A percentile compares a stretch with the other conserved stretches of the same genome.
Evolutionary conservation across 1,140 invertebrate genomes (phyloP).

Genomic region (Drusus annulatus): DNA sequence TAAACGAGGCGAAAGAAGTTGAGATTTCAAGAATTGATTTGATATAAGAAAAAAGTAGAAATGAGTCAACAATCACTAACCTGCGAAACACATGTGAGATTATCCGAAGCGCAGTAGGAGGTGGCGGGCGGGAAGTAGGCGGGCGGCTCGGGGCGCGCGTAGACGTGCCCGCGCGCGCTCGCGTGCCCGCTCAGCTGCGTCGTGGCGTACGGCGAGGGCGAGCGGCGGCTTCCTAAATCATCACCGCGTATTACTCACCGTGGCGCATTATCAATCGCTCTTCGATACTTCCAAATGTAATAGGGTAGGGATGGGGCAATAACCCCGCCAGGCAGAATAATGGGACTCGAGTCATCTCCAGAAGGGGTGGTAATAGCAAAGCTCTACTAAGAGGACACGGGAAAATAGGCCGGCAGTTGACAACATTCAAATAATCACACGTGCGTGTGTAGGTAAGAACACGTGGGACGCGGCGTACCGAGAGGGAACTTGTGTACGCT

Average conservation of each 20-base stretch:
- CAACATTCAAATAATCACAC: no score
- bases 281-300: no score
- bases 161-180: slow-evolving; percentile 60
- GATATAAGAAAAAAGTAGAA: not conserved
- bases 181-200: slow-evolving; percentile 66
- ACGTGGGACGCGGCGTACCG: slow-evolving; percentile 61
- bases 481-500: slow-evolving; percentile 79
- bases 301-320: no score
- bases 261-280: no score
- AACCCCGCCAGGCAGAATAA: no score
- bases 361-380: no score
- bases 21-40: not conserved
- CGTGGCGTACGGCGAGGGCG: slow-evolving; percentile 78
- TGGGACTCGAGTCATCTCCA: no score
- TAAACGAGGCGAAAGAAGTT: no score
- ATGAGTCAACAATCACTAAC: slow-evolving; percentile 58
- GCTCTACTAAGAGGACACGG: no score
- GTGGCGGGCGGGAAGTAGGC: slow-evolving; percentile 60
- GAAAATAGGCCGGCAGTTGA: no score
- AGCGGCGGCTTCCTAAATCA: slow-evolving; percentile 68
- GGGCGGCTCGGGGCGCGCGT: slow-evolving; percentile 66
- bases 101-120: slow-evolving; percentile 68
- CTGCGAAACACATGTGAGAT: slow-evolving; percentile 68
- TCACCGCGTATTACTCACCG: not conserved
- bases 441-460: no score